Evolutionary conservation across 1,140 invertebrate species (phyloP).

Genomic region (Dolichoris vasculosae): DNA sequence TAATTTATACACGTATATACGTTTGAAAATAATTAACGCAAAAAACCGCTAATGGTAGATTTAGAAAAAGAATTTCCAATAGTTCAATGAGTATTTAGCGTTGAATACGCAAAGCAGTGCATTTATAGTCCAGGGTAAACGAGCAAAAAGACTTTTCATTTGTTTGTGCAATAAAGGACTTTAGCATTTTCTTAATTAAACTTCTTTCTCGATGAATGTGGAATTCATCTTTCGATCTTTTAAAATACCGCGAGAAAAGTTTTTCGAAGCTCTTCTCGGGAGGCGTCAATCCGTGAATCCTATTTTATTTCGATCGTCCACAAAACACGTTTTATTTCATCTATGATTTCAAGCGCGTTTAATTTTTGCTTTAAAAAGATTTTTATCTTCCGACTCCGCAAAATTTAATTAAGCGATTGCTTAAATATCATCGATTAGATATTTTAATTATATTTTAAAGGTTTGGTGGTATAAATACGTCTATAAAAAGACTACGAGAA

Average conservation of each 20-base stretch:
- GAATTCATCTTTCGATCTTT: background rate
- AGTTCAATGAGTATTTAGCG: background rate
- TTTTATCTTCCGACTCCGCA: background rate
- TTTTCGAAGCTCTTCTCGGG: background rate
- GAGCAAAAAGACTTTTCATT: background rate
- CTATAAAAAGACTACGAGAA: background rate
- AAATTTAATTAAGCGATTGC: background rate
- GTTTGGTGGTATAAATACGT: background rate
- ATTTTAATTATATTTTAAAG: background rate
- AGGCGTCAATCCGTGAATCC: background rate
- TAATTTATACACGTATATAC: background rate
- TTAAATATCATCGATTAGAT: background rate
- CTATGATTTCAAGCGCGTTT: background rate
- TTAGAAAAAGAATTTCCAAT: background rate
- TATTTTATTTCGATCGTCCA: background rate
- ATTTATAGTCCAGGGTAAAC: background rate
- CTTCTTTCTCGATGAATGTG: background rate
- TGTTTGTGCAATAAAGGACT: background rate
- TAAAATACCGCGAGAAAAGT: background rate
- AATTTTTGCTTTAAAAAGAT: background rate
- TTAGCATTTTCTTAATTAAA: constrained; percentile 37
- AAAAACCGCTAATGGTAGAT: background rate
- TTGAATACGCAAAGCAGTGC: background rate
- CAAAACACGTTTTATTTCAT: background rate
- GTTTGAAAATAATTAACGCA: background rate